These are phyloP conservation scores for Drosophila sp. DNA, from an alignment of 1,140 invertebrate genomes.

Conservation along the genomic window DNA sequence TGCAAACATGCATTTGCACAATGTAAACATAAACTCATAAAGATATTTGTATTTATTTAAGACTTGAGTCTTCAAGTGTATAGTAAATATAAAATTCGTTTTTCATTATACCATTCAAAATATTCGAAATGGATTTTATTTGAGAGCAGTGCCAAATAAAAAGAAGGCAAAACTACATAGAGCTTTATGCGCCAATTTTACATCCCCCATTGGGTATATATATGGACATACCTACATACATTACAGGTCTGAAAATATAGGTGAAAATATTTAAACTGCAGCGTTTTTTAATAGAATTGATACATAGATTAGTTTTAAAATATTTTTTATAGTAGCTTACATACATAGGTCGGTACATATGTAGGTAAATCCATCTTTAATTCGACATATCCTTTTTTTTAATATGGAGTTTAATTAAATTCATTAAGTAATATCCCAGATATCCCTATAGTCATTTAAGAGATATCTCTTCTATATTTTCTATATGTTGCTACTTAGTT, in stretches of 20 bases:
- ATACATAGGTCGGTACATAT: too few species aligned
- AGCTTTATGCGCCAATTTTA: constrained; percentile 6
- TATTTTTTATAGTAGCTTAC: neutral
- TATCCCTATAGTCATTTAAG: too few species aligned
- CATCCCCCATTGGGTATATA: neutral
- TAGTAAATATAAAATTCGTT: constrained; percentile 73
- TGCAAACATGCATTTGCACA: constrained; percentile 65
- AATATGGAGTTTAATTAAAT: too few species aligned
- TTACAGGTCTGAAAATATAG: neutral
- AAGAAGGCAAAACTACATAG: neutral
- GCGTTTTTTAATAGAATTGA: neutral
- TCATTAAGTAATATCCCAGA: too few species aligned
- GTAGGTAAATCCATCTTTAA: too few species aligned
- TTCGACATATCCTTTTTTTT: too few species aligned
- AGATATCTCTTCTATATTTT: too few species aligned
- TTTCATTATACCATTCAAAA: constrained; percentile 60
- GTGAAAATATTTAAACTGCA: neutral
- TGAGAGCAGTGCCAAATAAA: constrained; percentile 18
- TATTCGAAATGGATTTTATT: constrained; percentile 58
- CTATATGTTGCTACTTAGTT: too few species aligned
- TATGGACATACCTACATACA: too few species aligned
- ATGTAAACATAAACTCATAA: constrained; percentile 67
- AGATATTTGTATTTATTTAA: constrained; percentile 70
- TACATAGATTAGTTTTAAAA: neutral
- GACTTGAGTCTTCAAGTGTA: constrained; percentile 69